Evolutionary conservation across 2,888 invertebrate species (phyloP).

Genomic region (Mechanitis mazaeus): DNA sequence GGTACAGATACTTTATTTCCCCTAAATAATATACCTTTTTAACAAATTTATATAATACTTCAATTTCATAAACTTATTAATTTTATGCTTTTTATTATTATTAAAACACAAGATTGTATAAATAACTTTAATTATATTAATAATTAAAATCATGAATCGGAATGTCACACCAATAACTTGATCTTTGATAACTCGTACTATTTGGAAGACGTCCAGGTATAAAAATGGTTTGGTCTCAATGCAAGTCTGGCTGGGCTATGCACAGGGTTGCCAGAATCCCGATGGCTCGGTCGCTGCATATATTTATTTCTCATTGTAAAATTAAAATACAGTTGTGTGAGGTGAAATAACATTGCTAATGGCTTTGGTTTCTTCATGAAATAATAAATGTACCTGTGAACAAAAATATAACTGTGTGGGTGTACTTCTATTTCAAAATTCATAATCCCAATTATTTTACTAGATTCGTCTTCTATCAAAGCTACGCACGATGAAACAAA

Average conservation of each 20-base stretch:
- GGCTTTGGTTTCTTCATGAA: neutral
- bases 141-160: constrained; percentile 26
- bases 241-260: constrained; percentile 56
- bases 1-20: too few species aligned
- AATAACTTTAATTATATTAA: too few species aligned
- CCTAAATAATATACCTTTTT: too few species aligned
- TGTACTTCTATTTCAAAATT: neutral
- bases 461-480: too few species aligned
- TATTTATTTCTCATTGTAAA: neutral
- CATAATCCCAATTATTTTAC: neutral
- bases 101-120: too few species aligned
- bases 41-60: too few species aligned
- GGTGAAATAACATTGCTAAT: neutral
- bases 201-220: constrained; percentile 70
- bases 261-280: constrained; percentile 23
- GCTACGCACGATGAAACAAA: too few species aligned
- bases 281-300: constrained; percentile 11
- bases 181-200: constrained; percentile 62
- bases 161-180: constrained; percentile 26
- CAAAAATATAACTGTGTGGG: neutral
- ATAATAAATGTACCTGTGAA: neutral
- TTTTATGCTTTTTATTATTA: too few species aligned
- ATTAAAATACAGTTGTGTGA: neutral
- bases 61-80: too few species aligned
- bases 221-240: constrained; percentile 68